phyloP scores from a whole-genome alignment of 2,888 invertebrate species.

The Palloptera scutellata region DNA sequence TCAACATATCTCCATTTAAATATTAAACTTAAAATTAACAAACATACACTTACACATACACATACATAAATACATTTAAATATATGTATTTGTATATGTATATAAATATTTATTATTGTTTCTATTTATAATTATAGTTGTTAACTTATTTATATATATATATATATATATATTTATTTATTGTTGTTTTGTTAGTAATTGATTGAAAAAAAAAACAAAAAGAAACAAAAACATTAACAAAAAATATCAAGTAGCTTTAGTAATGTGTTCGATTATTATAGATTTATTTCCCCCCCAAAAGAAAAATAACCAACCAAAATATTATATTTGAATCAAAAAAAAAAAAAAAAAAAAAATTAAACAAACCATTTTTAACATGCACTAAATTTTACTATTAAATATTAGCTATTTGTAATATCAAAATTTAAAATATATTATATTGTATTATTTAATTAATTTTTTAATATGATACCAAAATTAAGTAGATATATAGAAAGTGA shows the following conservation, averaged over 20 bases:
- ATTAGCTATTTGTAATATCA: not conserved
- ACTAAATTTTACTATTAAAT: constrained; percentile 4
- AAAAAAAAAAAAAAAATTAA: constrained; percentile 4
- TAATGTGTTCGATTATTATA: constrained; percentile 25
- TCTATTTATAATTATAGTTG: not conserved
- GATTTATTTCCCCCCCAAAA: constrained; percentile 5
- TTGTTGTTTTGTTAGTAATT: constrained; percentile 17
- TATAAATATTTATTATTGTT: no score
- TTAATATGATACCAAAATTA: not conserved
- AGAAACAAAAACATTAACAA: constrained; percentile 16
- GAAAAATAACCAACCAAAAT: not conserved
- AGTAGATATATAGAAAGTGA: not conserved
- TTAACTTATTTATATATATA: constrained; percentile 14
- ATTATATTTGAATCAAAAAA: no score
- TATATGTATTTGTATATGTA: no score
- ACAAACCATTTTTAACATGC: constrained; percentile 12
- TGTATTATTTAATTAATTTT: no score
- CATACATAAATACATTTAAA: no score
- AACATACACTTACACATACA: no score
- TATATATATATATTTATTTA: constrained; percentile 20
- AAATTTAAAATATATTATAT: no score
- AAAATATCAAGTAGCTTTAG: constrained; percentile 28
- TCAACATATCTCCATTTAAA: constrained; percentile 14
- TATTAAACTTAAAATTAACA: not conserved
- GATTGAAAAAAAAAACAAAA: not conserved